phyloP scores from a whole-genome alignment of 2,888 invertebrate species.

The Xanthia icteritia region DNA sequence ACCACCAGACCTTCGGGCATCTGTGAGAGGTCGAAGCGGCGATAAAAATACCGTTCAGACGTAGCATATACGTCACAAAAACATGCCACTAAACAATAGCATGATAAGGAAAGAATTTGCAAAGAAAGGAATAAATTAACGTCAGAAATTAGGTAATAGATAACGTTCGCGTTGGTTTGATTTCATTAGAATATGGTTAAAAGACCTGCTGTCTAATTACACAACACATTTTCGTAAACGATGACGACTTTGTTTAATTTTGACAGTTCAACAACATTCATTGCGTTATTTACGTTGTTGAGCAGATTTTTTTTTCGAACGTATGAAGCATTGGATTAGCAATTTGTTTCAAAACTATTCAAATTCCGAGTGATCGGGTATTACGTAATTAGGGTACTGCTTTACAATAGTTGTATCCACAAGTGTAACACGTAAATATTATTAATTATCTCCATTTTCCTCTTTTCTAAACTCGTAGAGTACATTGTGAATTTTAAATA shows the following conservation, averaged over 20 bases:
- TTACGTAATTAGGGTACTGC: too few species aligned
- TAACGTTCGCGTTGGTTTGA: background rate
- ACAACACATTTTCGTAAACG: too few species aligned
- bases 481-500: conserved; percentile 12
- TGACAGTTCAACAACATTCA: too few species aligned
- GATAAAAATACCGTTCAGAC: conserved; percentile 75
- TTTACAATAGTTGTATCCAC: conserved; percentile 7
- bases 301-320: too few species aligned
- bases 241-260: too few species aligned
- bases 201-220: too few species aligned
- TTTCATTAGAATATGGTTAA: conserved; percentile 14
- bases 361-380: too few species aligned
- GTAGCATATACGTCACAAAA: conserved; percentile 65
- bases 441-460: conserved; percentile 10
- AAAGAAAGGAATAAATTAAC: conserved; percentile 42
- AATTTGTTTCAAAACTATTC: too few species aligned
- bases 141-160: conserved; percentile 20
- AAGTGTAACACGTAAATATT: background rate
- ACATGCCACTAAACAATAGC: conserved; percentile 58
- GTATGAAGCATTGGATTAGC: too few species aligned
- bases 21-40: conserved; percentile 74
- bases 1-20: conserved; percentile 77
- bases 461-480: background rate
- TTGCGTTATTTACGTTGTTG: too few species aligned
- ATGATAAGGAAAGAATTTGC: conserved; percentile 59